Evolutionary conservation across 2,888 invertebrate species (phyloP).

Genomic region (Drosophila mimica): DNA sequence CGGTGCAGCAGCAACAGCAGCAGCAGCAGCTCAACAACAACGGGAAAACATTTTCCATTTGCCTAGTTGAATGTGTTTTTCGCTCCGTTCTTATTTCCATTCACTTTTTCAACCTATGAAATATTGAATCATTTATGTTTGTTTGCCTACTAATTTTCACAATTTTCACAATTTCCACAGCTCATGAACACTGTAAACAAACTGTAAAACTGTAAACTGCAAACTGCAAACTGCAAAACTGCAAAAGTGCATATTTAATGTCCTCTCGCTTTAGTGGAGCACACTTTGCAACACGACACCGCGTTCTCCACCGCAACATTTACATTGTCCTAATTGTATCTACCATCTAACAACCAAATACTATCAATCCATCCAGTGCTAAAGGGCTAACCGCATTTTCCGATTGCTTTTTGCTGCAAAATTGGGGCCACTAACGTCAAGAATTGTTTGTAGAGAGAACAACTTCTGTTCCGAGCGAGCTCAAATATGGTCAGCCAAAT

Average conservation of each 20-base stretch:
- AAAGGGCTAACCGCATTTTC: conserved; percentile 24
- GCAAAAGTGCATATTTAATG: conserved; percentile 21
- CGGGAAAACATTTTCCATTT: conserved; percentile 45
- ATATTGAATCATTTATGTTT: conserved; percentile 66
- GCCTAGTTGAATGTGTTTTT: conserved; percentile 3
- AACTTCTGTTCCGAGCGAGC: neutral
- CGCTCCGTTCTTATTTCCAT: neutral
- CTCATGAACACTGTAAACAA: conserved; percentile 25
- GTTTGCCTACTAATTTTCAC: conserved; percentile 65
- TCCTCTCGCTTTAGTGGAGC: conserved; percentile 7
- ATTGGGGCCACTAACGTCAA: conserved; percentile 24
- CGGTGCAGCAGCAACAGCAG: conserved; percentile 1
- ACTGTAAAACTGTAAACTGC: conserved; percentile 6
- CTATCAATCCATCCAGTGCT: neutral
- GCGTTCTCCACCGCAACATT: conserved; percentile 33
- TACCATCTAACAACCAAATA: conserved; percentile 15
- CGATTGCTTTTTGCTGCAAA: conserved; percentile 17
- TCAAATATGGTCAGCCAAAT: conserved; percentile 8
- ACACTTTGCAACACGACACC: conserved; percentile 9
- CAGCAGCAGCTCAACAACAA: conserved; percentile 2
- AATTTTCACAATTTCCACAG: conserved; percentile 57
- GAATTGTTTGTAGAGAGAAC: conserved; percentile 4
- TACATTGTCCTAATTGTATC: conserved; percentile 44
- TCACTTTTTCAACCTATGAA: conserved; percentile 37
- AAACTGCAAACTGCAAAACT: conserved; percentile 14